Percentiles rank a stretch among this genome's conserved stretches.
Conservation (phyloP, 2,797 vertebrate genomes). For the Carcharodon carcharias region DNA sequence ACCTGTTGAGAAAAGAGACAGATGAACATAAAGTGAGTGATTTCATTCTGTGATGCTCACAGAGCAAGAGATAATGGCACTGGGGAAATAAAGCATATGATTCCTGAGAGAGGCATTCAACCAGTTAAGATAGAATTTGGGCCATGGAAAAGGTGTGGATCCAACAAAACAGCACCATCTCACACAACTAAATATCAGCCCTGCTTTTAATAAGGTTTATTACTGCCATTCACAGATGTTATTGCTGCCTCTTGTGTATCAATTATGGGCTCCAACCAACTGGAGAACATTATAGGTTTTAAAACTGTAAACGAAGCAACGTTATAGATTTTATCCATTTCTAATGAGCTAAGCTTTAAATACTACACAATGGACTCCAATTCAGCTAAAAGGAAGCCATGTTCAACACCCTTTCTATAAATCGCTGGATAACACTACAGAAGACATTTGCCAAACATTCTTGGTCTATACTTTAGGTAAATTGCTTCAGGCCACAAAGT, state of each 20-base stretch:
- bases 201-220: neutral
- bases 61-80: constrained; percentile 39
- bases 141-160: neutral
- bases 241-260: no score
- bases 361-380: no score
- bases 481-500: neutral
- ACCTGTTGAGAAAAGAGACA: constrained; percentile 56
- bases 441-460: neutral
- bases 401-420: neutral
- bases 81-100: constrained; percentile 41
- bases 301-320: neutral
- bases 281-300: neutral
- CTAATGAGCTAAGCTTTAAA: neutral
- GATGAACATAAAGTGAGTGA: neutral
- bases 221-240: neutral
- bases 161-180: neutral
- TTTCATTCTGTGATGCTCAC: constrained; percentile 37
- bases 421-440: neutral
- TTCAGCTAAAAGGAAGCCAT: neutral
- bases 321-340: neutral
- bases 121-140: neutral
- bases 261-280: neutral
- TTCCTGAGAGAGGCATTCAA: constrained; percentile 13
- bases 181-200: neutral
- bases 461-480: neutral